Evolutionary conservation across 2,113 vertebrate species (phyloP).

Genomic region (Solea solea): DNA sequence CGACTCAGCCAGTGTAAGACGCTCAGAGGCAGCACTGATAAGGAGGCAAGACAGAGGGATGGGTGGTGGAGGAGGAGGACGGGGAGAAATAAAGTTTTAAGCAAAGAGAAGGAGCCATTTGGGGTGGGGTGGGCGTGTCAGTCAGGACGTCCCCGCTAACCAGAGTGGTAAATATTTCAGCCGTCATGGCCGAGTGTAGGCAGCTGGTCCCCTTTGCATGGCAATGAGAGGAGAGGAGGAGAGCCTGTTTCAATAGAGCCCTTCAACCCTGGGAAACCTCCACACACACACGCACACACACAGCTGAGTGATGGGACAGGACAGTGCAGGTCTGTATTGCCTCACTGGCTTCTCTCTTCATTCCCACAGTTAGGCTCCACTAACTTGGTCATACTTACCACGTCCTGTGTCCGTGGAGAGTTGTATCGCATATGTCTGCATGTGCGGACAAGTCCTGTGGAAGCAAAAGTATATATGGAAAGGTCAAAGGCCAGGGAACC

Average conservation of each 20-base stretch:
- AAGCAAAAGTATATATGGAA: too few relatives aligned
- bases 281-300: constrained; percentile 45
- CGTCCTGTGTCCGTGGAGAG: too few relatives aligned
- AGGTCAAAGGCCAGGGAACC: too few relatives aligned
- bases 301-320: constrained; percentile 56
- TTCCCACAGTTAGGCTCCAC: constrained; percentile 39
- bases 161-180: constrained; percentile 84
- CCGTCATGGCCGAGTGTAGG: constrained; percentile 79
- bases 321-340: constrained; percentile 70
- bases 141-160: constrained; percentile 71
- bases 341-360: constrained; percentile 41
- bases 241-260: constrained; percentile 74
- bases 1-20: constrained; percentile 37
- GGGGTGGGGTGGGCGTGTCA: constrained; percentile 25
- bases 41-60: constrained; percentile 6
- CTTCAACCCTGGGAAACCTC: constrained; percentile 75
- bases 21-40: constrained; percentile 23
- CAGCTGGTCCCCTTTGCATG: constrained; percentile 81
- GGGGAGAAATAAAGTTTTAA: constrained; percentile 32
- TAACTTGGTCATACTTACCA: not conserved
- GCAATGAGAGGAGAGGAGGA: constrained; percentile 78
- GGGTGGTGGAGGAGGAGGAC: not conserved
- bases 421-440: too few relatives aligned
- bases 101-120: constrained; percentile 11
- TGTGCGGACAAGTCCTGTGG: too few relatives aligned